These are phyloP conservation scores for Batillaria attramentaria DNA, from an alignment of 1,140 invertebrate genomes.

Conservation along the genomic window DNA sequence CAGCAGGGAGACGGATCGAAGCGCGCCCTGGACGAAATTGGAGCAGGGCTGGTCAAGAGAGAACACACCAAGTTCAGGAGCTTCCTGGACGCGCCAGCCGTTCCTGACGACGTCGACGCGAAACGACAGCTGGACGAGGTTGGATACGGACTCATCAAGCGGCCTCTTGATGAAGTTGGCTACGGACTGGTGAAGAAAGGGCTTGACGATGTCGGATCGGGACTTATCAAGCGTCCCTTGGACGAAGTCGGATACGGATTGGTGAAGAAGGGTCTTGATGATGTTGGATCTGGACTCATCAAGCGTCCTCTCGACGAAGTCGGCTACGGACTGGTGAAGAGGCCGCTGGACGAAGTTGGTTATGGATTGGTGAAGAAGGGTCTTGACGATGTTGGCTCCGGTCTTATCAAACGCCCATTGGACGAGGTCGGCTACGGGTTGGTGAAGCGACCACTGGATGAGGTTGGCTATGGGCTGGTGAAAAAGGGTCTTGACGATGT, in stretches of 20 bases:
- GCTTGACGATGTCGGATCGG: slow-evolving; percentile 4
- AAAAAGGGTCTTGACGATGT: slow-evolving; percentile 5
- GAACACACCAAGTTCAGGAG: slow-evolving; percentile 5
- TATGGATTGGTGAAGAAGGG: slow-evolving; percentile 17
- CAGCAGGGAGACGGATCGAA: slow-evolving; percentile 17
- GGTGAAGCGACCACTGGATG: slow-evolving; percentile 8
- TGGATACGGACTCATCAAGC: slow-evolving; percentile 1
- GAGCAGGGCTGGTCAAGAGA: slow-evolving; percentile 25
- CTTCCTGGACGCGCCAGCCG: not conserved
- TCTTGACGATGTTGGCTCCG: not conserved
- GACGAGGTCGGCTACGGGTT: not conserved
- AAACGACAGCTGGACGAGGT: not conserved
- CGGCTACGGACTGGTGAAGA: slow-evolving; percentile 26
- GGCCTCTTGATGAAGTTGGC: slow-evolving; percentile 27
- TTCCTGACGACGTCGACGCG: not conserved
- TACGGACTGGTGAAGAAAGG: slow-evolving; percentile 17
- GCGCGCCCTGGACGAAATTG: slow-evolving; percentile 18
- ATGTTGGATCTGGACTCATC: slow-evolving; percentile 21
- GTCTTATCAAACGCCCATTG: not conserved
- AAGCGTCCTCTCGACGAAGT: slow-evolving; percentile 22
- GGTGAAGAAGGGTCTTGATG: slow-evolving; percentile 17
- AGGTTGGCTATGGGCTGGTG: slow-evolving; percentile 10
- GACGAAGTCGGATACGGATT: not conserved
- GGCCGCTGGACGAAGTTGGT: slow-evolving; percentile 23
- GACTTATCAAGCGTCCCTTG: not conserved